Evolutionary conservation across 2,113 vertebrate genomes (phyloP).

Genomic region (Phalacrocorax pelagicus): DNA sequence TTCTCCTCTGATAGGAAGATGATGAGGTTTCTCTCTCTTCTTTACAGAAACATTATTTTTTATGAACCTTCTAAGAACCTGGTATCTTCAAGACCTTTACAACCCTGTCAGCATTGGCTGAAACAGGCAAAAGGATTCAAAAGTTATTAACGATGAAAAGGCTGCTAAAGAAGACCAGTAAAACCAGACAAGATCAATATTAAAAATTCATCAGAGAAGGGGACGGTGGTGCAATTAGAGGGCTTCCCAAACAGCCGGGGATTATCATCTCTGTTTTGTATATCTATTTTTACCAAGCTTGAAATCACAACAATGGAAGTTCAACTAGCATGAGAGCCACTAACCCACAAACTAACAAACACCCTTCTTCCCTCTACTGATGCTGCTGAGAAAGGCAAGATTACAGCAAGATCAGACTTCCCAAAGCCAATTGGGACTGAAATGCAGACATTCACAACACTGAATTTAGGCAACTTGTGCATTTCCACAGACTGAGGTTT

Average conservation of each 20-base stretch:
- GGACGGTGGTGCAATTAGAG: neutral
- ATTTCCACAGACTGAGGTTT: neutral
- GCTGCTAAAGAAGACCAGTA: neutral
- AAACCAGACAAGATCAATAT: neutral
- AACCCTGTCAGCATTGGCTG: neutral
- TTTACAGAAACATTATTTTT: neutral
- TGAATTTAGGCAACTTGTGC: neutral
- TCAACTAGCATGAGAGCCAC: neutral
- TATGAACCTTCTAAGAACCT: neutral
- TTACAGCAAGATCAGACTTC: neutral
- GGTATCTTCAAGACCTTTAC: neutral
- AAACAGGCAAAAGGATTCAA: neutral
- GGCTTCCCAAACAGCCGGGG: neutral
- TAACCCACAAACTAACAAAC: neutral
- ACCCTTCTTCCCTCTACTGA: neutral
- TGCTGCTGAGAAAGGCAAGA: neutral
- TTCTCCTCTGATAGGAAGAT: neutral
- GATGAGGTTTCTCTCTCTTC: neutral
- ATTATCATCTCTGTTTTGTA: neutral
- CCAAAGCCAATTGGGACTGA: neutral
- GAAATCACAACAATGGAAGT: neutral
- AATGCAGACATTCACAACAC: neutral
- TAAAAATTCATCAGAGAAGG: neutral
- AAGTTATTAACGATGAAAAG: neutral
- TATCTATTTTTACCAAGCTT: neutral